A percentile compares a stretch with the other conserved stretches of the same genome.
Conservation (phyloP, 2,888 invertebrate genomes). For the Tenthredo scrophulariae region DNA sequence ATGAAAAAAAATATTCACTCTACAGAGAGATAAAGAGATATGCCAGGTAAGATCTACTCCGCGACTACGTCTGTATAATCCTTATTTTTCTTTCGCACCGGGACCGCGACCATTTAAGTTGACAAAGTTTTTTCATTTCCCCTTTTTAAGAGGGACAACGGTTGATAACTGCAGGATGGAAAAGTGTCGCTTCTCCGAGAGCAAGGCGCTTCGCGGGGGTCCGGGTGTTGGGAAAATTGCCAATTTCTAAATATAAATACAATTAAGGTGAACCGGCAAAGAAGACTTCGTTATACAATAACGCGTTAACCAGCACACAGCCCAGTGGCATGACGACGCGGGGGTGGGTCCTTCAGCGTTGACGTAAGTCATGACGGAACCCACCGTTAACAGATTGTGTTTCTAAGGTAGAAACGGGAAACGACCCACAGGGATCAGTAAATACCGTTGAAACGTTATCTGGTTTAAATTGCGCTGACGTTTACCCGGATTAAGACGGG, state of each 20-base stretch:
- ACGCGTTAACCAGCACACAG: neutral
- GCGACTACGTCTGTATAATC: neutral
- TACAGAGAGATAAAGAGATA: neutral
- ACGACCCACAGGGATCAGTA: conserved; percentile 16
- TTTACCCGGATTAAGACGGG: conserved; percentile 26
- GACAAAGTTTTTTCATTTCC: conserved; percentile 32
- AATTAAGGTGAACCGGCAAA: neutral
- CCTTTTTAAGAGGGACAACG: conserved; percentile 19
- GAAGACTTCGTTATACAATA: conserved; percentile 1
- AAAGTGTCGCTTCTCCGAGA: neutral
- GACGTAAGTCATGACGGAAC: neutral
- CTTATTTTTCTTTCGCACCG: neutral
- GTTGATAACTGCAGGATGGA: conserved; percentile 5
- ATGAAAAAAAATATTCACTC: neutral
- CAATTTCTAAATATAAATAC: conserved; percentile 38
- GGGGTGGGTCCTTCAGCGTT: neutral
- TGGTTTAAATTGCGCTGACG: conserved; percentile 19
- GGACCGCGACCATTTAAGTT: neutral
- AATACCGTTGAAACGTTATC: conserved; percentile 16
- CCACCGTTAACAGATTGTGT: conserved; percentile 13
- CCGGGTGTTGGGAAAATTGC: neutral
- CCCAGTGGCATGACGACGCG: neutral
- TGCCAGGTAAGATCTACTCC: neutral
- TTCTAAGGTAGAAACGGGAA: conserved; percentile 4
- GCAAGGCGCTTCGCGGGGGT: no score